These are phyloP conservation scores for Coelogynopora nodosa DNA, from an alignment of 2,888 invertebrate species.

Conservation along the genomic window DNA sequence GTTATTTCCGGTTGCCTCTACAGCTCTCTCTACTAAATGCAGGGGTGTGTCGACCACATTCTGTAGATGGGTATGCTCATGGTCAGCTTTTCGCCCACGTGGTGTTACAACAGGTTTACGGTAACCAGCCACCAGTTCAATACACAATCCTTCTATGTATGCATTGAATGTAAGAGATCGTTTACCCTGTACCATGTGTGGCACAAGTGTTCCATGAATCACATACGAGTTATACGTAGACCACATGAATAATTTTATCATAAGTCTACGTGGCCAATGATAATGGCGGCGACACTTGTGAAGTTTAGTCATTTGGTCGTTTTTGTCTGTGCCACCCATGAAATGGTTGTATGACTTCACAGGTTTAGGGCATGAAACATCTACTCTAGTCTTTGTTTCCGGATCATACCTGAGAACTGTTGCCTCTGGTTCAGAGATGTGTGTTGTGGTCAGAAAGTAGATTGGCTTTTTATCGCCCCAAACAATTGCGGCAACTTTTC, in stretches of 20 bases:
- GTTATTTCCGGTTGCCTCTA: conserved; percentile 38
- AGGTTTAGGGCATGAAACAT: conserved; percentile 41
- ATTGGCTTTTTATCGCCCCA: conserved; percentile 47
- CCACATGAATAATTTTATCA: conserved; percentile 47
- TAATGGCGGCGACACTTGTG: conserved; percentile 45
- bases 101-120: neutral
- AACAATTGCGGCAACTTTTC: conserved; percentile 43
- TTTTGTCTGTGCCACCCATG: too few relatives aligned
- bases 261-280: conserved; percentile 46
- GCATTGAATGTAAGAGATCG: conserved; percentile 6
- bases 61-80: conserved; percentile 15
- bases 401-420: conserved; percentile 26
- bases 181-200: conserved; percentile 33
- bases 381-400: conserved; percentile 32
- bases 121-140: conserved; percentile 32
- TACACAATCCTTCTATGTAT: conserved; percentile 20
- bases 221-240: conserved; percentile 40
- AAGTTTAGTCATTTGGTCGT: conserved; percentile 45
- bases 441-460: conserved; percentile 44
- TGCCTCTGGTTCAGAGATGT: conserved; percentile 40
- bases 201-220: neutral
- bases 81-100: neutral
- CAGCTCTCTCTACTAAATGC: conserved; percentile 9
- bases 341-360: conserved; percentile 46
- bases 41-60: conserved; percentile 26